Percentiles rank a stretch among this genome's conserved stretches.
Conservation (phyloP, 2,888 invertebrate species). For the Caenorhabditis panamensis region DNA sequence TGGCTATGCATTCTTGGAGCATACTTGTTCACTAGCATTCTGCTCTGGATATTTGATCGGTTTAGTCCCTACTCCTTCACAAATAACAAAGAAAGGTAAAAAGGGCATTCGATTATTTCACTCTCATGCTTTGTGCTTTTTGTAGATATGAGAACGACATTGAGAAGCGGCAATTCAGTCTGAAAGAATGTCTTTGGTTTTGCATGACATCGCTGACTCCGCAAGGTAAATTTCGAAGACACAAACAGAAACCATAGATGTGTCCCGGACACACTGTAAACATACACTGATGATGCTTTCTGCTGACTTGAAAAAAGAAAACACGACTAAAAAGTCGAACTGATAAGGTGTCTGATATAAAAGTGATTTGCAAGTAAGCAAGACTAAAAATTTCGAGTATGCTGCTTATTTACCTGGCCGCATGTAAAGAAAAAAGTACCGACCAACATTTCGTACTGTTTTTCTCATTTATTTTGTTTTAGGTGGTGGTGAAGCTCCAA, state of each 20-base stretch:
- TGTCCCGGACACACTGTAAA: background rate
- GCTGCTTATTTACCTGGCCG: slow-evolving; percentile 6
- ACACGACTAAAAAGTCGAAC: background rate
- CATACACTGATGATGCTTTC: background rate
- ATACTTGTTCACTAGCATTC: slow-evolving; percentile 93
- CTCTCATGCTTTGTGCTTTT: slow-evolving; percentile 20
- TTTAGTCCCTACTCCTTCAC: slow-evolving; percentile 97
- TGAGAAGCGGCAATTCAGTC: slow-evolving; percentile 90
- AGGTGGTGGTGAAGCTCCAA: slow-evolving; percentile 95
- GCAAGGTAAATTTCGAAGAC: slow-evolving; percentile 83
- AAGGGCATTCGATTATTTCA: background rate
- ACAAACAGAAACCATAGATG: no score
- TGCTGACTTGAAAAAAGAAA: background rate
- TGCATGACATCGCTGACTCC: slow-evolving; percentile 98
- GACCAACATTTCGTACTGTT: background rate
- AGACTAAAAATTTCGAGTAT: background rate
- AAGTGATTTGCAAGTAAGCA: background rate
- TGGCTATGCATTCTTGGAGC: slow-evolving; percentile 97
- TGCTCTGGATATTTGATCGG: slow-evolving; percentile 97
- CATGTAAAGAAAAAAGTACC: slow-evolving; percentile 6
- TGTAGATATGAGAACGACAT: slow-evolving; percentile 85
- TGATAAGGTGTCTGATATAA: slow-evolving; percentile 2
- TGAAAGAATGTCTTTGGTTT: slow-evolving; percentile 98
- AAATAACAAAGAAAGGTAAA: slow-evolving; percentile 85
- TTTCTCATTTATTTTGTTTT: background rate